A percentile compares a stretch with the other conserved stretches of the same genome.
Evolutionary conservation across 2,888 invertebrate genomes (phyloP).

Genomic region (Rotaria magnacalcarata): DNA sequence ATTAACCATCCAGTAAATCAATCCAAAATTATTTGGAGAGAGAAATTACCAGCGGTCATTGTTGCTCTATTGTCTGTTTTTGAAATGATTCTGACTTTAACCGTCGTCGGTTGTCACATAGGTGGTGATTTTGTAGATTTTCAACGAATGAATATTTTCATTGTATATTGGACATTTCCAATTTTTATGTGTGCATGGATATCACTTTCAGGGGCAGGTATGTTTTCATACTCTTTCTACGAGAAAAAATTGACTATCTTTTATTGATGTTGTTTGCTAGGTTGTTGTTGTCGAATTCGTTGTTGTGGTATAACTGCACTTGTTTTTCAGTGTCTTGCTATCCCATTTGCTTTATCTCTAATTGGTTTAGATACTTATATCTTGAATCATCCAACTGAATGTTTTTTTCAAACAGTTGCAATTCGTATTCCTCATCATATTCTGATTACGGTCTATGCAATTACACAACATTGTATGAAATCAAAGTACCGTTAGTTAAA

Average conservation of each 20-base stretch:
- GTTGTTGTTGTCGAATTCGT: conserved; percentile 14
- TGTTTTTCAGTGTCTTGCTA: neutral
- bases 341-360: neutral
- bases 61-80: too few species aligned
- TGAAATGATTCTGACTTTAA: too few species aligned
- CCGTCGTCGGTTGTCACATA: too few species aligned
- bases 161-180: neutral
- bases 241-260: neutral
- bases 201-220: neutral
- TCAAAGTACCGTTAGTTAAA: neutral
- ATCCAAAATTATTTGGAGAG: too few species aligned
- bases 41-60: too few species aligned
- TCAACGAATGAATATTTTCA: too few species aligned
- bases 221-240: neutral
- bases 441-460: too few species aligned
- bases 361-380: neutral
- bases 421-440: neutral
- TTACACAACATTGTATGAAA: neutral
- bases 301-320: neutral
- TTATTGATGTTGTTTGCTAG: neutral
- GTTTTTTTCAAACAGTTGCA: neutral
- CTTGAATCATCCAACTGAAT: neutral
- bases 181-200: neutral
- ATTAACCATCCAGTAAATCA: too few species aligned
- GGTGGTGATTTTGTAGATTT: too few species aligned